Base-by-base conservation (phyloP, 2,797 vertebrate species). In the Danio aesculapii region DNA sequence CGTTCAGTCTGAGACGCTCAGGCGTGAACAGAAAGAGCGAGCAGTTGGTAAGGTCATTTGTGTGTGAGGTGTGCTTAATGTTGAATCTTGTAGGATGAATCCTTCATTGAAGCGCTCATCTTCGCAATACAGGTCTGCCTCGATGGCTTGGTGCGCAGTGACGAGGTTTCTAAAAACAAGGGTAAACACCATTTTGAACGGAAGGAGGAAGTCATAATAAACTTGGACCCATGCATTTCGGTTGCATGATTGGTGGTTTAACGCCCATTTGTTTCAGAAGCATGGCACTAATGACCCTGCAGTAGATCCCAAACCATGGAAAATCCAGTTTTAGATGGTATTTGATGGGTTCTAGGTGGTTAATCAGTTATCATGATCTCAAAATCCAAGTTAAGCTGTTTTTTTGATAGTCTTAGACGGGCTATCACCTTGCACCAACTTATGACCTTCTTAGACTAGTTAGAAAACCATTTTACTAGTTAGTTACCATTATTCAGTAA, bases 11-110 rank as follows among this genome's bases (percentile, higher is more conserved):
- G 92, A 93, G 88, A 86, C 88, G 2, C 89, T 91, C 85, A 91
- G 94, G 64, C 91, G 92, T 80, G 92, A 93, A 75, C 93, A 94
- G 88, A 85, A 92, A 59, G 89, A 91, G 77, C 88, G 92, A 57
- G 91, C 93, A 21, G 92, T 94, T 66, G 94, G 94, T 95, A 90
- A 86, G 93, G 8, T 4, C 67, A 9, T 70, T 39, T 55, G 7
- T 2, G 5, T 19, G 46, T 49, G 69, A 59, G 21, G 19, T 4
- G 12, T 16, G n/a, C 30, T 46, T 66, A 75, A 30, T 17, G 53
- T 50, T 67, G 46, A 16, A 44, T 21, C n/a, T 6, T 7, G 30
- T 14, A 14, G 30, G 4, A 10, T 21, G 12, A n/a, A 5, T 7
- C 17, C 30, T 41, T 16, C 10, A 44, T 49, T 13, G 1, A 3